Evolutionary conservation across 2,113 vertebrate species (phyloP).

Genomic region (Carassius carassius): DNA sequence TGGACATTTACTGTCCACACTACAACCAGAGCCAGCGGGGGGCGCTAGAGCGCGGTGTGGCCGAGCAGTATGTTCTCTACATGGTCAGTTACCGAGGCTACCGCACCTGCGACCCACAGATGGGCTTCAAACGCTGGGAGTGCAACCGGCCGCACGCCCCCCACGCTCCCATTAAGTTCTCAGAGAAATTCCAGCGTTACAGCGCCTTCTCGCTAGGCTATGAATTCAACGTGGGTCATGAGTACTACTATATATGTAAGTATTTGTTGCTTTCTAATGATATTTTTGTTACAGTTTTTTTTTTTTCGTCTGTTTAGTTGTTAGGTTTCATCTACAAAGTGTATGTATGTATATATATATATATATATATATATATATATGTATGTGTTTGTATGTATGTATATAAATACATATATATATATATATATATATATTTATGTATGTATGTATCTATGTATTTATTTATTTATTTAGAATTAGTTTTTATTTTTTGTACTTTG

Average conservation of each 20-base stretch:
- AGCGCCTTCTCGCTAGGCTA: constrained; percentile 97
- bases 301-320: not conserved
- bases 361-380: too few species aligned
- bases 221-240: constrained; percentile 93
- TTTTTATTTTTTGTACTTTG: not conserved
- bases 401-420: too few species aligned
- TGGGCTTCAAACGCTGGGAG: constrained; percentile 96
- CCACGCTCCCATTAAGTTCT: constrained; percentile 96
- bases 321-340: not conserved
- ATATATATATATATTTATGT: too few species aligned
- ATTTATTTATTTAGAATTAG: too few species aligned
- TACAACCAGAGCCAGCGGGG: constrained; percentile 82
- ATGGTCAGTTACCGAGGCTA: constrained; percentile 93
- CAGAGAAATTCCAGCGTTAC: constrained; percentile 97
- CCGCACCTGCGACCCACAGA: constrained; percentile 86
- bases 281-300: not conserved
- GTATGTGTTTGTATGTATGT: too few species aligned
- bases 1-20: constrained; percentile 98
- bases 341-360: too few species aligned
- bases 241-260: constrained; percentile 96
- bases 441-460: too few species aligned
- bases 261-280: constrained; percentile 23
- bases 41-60: constrained; percentile 75
- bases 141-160: constrained; percentile 92
- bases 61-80: constrained; percentile 95